These are phyloP conservation scores for Bergia sp. DNA, from an alignment of 92 coral and sea anemone genomes.

Conservation along the genomic window DNA sequence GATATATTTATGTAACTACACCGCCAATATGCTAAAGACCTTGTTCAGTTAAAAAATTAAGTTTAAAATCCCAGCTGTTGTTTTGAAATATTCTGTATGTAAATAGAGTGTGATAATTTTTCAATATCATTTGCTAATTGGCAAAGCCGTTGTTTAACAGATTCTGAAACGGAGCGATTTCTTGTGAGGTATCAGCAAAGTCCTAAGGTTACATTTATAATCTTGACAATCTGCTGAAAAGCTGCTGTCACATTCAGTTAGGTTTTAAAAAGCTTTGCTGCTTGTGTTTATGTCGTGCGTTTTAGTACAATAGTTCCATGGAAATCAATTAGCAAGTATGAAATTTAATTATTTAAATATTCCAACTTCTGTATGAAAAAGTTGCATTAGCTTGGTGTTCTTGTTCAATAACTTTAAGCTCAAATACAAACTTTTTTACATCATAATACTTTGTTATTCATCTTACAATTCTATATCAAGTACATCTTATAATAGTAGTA, in stretches of 20 bases:
- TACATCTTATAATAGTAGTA: too few species aligned
- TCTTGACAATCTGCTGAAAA: background rate
- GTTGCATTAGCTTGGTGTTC: too few species aligned
- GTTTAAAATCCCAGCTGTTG: background rate
- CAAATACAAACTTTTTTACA: too few species aligned
- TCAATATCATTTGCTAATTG: constrained; percentile 18
- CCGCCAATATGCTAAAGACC: background rate
- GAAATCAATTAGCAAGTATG: too few species aligned
- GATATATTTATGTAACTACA: background rate
- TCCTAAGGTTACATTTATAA: background rate
- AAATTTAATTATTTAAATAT: too few species aligned
- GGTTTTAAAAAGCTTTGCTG: too few species aligned
- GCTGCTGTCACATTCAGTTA: background rate
- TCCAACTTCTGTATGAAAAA: too few species aligned
- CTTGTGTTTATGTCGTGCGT: too few species aligned
- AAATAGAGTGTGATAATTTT: constrained; percentile 11
- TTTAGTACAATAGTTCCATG: too few species aligned
- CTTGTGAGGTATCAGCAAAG: background rate
- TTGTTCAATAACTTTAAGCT: too few species aligned
- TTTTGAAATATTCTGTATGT: background rate
- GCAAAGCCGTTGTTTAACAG: constrained; percentile 1
- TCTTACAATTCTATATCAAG: too few species aligned
- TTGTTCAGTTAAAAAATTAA: background rate
- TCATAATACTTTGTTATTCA: too few species aligned
- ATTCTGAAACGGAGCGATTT: background rate